Conservation (phyloP, 2,888 invertebrate genomes). For the Cryptus armator region DNA sequence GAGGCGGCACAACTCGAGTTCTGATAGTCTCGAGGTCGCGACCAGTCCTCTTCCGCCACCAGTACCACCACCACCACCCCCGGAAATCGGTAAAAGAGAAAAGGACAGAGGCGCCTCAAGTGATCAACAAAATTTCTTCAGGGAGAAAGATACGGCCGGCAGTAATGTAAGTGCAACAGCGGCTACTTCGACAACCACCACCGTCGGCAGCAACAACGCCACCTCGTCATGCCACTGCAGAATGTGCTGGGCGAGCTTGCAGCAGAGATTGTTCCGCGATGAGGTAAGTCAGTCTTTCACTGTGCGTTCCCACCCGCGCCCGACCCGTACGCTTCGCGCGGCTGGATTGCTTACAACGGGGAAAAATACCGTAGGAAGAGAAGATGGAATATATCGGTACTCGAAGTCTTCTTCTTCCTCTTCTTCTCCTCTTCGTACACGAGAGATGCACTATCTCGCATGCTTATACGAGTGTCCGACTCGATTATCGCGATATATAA, state of each 20-base stretch:
- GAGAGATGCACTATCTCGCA: slow-evolving; percentile 45
- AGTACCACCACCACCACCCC: slow-evolving; percentile 85
- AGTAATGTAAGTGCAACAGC: slow-evolving; percentile 53
- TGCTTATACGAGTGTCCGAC: slow-evolving; percentile 43
- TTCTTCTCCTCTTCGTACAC: neutral
- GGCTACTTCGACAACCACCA: slow-evolving; percentile 44
- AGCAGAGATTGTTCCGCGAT: slow-evolving; percentile 82
- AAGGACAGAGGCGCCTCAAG: slow-evolving; percentile 74
- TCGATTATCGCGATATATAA: slow-evolving; percentile 54
- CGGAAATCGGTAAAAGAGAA: slow-evolving; percentile 79
- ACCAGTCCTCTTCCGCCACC: slow-evolving; percentile 85
- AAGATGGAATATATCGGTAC: slow-evolving; percentile 33
- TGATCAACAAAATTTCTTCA: slow-evolving; percentile 65
- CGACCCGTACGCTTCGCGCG: neutral
- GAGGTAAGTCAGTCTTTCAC: slow-evolving; percentile 80
- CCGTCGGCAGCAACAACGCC: slow-evolving; percentile 42
- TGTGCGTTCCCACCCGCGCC: slow-evolving; percentile 2
- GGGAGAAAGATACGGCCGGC: slow-evolving; percentile 77
- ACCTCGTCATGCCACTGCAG: slow-evolving; percentile 80
- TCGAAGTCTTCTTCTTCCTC: slow-evolving; percentile 28
- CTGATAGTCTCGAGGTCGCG: slow-evolving; percentile 84
- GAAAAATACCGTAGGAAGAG: slow-evolving; percentile 45
- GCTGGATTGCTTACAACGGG: slow-evolving; percentile 24
- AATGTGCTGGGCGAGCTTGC: slow-evolving; percentile 82
- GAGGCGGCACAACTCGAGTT: slow-evolving; percentile 83